Conservation (phyloP, 2,888 invertebrate genomes). For the Onchidella celtica region DNA sequence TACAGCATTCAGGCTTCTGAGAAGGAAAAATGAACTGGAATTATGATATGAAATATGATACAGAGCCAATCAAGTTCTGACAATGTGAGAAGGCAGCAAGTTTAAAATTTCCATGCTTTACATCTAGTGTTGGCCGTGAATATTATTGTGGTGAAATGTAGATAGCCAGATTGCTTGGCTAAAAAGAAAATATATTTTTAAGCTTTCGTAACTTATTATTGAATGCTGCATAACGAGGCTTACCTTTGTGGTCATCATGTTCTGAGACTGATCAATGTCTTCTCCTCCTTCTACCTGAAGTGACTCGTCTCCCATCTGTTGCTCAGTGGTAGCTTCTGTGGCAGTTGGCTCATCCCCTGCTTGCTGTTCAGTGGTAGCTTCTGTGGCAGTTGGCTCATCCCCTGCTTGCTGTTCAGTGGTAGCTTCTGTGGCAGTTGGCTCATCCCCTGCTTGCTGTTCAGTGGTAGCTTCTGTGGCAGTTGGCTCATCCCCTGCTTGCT, state of each 20-base stretch:
- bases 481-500: too few relatives aligned
- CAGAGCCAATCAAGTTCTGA: neutral
- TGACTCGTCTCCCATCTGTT: too few relatives aligned
- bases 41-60: too few relatives aligned
- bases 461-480: too few relatives aligned
- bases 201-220: neutral
- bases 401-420: neutral
- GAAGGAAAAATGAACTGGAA: too few relatives aligned
- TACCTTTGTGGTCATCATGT: conserved; percentile 5
- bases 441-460: neutral
- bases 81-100: neutral
- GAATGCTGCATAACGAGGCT: neutral
- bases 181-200: neutral
- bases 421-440: neutral
- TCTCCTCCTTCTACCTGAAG: too few relatives aligned
- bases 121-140: too few relatives aligned
- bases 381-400: neutral
- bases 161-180: too few relatives aligned
- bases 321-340: neutral
- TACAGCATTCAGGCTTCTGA: too few relatives aligned
- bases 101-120: neutral
- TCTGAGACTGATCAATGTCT: too few relatives aligned
- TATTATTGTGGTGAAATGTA: too few relatives aligned
- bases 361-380: conserved; percentile 1
- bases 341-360: neutral